Evolutionary conservation across 2,888 invertebrate species (phyloP).

Genomic region (Euspilapteryx auroguttella): DNA sequence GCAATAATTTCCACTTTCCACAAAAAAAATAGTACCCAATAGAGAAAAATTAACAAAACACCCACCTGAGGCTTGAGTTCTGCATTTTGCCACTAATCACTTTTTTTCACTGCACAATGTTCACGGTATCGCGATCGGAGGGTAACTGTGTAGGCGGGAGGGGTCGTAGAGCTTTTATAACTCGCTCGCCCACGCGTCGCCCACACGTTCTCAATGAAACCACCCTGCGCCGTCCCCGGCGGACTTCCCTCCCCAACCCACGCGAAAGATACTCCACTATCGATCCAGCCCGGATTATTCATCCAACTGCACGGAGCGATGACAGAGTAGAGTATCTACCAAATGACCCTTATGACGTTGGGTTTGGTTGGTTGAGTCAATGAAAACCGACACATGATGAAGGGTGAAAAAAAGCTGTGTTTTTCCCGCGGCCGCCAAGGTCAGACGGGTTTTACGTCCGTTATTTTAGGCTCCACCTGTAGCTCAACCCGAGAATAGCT

Average conservation of each 20-base stretch:
- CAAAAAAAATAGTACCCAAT: no score
- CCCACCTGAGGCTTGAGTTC: conserved; percentile 35
- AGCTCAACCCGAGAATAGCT: no score
- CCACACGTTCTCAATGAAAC: conserved; percentile 73
- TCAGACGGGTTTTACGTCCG: no score
- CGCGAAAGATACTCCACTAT: conserved; percentile 25
- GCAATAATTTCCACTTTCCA: no score
- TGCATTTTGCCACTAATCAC: conserved; percentile 38
- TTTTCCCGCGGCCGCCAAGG: no score
- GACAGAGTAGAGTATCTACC: neutral
- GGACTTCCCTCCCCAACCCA: conserved; percentile 13
- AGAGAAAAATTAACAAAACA: no score
- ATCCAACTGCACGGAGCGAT: conserved; percentile 12
- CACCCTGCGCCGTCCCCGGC: conserved; percentile 15
- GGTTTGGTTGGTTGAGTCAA: no score
- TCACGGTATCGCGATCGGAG: conserved; percentile 20
- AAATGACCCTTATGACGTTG: no score
- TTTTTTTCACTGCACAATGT: conserved; percentile 23
- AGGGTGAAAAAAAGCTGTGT: no score
- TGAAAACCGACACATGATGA: no score
- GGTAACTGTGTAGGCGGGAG: conserved; percentile 42
- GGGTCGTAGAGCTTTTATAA: conserved; percentile 37
- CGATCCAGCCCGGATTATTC: conserved; percentile 56
- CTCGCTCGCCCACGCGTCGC: conserved; percentile 57
- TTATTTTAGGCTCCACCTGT: no score